These are phyloP conservation scores for Umimayanthus chanpuru DNA, from an alignment of 92 coral and sea anemone genomes.

Conservation along the genomic window DNA sequence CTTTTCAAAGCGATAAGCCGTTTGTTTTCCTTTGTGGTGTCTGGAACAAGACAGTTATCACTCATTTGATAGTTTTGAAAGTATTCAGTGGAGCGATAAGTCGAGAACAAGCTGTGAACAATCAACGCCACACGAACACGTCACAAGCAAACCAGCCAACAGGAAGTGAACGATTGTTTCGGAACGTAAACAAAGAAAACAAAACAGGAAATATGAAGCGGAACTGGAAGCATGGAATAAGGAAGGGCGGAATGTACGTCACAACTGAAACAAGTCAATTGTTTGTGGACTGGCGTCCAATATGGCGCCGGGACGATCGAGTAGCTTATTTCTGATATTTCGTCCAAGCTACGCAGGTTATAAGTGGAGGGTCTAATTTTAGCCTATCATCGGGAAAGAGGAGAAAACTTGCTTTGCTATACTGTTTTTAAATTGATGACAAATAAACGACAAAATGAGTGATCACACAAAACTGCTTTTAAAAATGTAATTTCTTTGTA, in stretches of 20 bases:
- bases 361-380: too few species aligned
- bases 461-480: too few species aligned
- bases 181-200: neutral
- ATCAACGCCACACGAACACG: conserved; percentile 9
- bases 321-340: too few species aligned
- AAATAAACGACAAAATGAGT: too few species aligned
- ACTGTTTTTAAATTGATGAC: too few species aligned
- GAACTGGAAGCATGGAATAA: neutral
- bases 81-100: neutral
- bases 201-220: neutral
- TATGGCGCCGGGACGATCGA: too few species aligned
- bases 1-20: neutral
- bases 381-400: too few species aligned
- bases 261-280: neutral
- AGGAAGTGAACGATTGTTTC: neutral
- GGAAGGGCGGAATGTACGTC: neutral
- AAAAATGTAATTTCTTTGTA: too few species aligned
- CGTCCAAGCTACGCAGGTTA: too few species aligned
- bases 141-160: neutral
- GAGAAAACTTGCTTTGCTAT: too few species aligned
- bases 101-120: neutral
- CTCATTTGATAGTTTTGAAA: neutral
- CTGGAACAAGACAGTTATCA: neutral
- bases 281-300: too few species aligned
- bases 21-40: neutral